These are phyloP conservation scores for Xestoiulus laeticollis DNA, from an alignment of 2,888 invertebrate genomes.

Conservation along the genomic window DNA sequence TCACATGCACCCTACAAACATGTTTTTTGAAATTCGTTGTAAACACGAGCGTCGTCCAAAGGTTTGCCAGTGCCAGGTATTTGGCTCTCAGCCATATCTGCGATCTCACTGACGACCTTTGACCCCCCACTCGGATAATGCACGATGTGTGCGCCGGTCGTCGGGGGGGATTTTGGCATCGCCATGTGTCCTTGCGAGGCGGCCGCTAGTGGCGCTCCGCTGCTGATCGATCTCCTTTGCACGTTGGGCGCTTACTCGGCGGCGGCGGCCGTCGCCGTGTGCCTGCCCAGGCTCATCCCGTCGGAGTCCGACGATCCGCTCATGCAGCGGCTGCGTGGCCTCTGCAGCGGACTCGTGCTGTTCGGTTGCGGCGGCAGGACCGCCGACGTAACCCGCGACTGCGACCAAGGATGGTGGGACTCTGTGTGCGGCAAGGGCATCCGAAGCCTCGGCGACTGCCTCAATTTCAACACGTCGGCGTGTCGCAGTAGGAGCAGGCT, in stretches of 20 bases:
- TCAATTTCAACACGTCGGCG: not conserved
- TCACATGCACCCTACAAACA: too few relatives aligned
- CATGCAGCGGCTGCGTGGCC: not conserved
- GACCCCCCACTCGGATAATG: not conserved
- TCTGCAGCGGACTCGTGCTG: not conserved
- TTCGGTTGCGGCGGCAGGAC: not conserved
- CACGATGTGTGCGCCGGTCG: not conserved
- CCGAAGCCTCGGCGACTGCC: not conserved
- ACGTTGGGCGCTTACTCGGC: not conserved
- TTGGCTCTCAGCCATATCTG: too few relatives aligned
- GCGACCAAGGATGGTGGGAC: not conserved
- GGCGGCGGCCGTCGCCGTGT: not conserved
- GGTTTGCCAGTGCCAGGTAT: too few relatives aligned
- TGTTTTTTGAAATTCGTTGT: too few relatives aligned
- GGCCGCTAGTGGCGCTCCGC: not conserved
- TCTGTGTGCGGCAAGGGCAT: not conserved
- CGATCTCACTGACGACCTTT: too few relatives aligned
- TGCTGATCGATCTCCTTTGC: not conserved
- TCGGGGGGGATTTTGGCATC: not conserved
- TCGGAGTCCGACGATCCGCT: not conserved
- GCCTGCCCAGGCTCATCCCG: not conserved
- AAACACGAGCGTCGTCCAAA: too few relatives aligned
- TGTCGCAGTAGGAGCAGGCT: not conserved
- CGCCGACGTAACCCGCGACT: not conserved
- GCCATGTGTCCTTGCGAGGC: not conserved